Evolutionary conservation across 2,797 vertebrate genomes (phyloP).

Genomic region (Enteromius anoplus): DNA sequence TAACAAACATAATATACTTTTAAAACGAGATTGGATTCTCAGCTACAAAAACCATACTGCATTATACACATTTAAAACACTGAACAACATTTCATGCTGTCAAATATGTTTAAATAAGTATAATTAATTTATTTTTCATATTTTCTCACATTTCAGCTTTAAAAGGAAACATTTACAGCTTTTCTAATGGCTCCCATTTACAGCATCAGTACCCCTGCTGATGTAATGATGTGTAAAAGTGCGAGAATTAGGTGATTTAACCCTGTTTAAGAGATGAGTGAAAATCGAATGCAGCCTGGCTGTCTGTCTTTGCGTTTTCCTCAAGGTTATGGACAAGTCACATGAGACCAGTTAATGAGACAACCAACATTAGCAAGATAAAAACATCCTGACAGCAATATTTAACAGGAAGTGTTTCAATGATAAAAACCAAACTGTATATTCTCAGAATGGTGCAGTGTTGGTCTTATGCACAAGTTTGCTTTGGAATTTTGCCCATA

Average conservation of each 20-base stretch:
- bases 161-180: slow-evolving; percentile 18
- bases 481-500: neutral
- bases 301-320: slow-evolving; percentile 13
- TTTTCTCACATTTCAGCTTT: neutral
- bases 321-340: slow-evolving; percentile 34
- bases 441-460: neutral
- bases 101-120: neutral
- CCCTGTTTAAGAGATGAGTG: slow-evolving; percentile 32
- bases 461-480: slow-evolving; percentile 18
- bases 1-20: neutral
- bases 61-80: neutral
- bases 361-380: slow-evolving; percentile 20
- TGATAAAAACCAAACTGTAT: neutral
- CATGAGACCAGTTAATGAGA: slow-evolving; percentile 33
- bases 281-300: slow-evolving; percentile 35
- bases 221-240: slow-evolving; percentile 43
- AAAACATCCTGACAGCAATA: slow-evolving; percentile 28
- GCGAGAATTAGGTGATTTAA: slow-evolving; percentile 24
- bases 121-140: neutral
- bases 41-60: neutral
- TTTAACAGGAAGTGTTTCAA: neutral
- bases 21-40: neutral
- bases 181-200: slow-evolving; percentile 24
- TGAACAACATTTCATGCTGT: neutral
- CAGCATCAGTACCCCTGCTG: slow-evolving; percentile 11